Base-by-base conservation (phyloP, 1,140 invertebrate species). In the Lycorma delicatula region DNA sequence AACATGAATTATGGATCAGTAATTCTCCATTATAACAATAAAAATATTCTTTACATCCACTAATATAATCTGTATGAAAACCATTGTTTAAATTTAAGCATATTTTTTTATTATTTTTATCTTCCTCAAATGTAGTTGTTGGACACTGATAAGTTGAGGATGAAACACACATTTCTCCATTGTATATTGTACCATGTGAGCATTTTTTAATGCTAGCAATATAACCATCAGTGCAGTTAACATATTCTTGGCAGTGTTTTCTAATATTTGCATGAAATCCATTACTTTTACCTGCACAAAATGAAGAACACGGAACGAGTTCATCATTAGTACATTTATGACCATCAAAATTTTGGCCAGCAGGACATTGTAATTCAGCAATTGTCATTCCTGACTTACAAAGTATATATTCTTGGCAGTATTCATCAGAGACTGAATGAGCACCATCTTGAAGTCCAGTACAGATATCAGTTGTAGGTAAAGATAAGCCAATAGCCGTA, bases 401-500 rank as follows among this genome's bases (percentile, higher is more conserved):
- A 16, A 48, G 29, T 28, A 66, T 64, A 59, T 73, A 73, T 29
- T 64, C 65, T 23, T 44, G 27, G 52, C 72, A 74, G 13, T 58
- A 46, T 20, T 64, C 62, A 34, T 70, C 64, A 2, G 66, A 56
- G 22, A 65, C 59, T 0, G 66, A 60, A 25, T 70, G 66, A 52
- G 60, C 11, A 48, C 53, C 38, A 58, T 63, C 34, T 49, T 41
- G 31, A 2, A 48, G 54, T 12, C 49, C 47, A 18, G 31, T 50
- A 38, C 53, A 58, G 36, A 23, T 59, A 48, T 50, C 46, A 20
- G 26, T 69, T 70, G 44, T 69, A 63, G 59, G 74, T 28, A 75
- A 26, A 63, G 62, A 48, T 72, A 75, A 6, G 55, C 41, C n/a
- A 56, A 3, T 72, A 71, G 63, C 75, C 68, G 63, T 74, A 73